Base-by-base conservation (phyloP, 2,797 vertebrate genomes). In the Orientallactaga sibirica region DNA sequence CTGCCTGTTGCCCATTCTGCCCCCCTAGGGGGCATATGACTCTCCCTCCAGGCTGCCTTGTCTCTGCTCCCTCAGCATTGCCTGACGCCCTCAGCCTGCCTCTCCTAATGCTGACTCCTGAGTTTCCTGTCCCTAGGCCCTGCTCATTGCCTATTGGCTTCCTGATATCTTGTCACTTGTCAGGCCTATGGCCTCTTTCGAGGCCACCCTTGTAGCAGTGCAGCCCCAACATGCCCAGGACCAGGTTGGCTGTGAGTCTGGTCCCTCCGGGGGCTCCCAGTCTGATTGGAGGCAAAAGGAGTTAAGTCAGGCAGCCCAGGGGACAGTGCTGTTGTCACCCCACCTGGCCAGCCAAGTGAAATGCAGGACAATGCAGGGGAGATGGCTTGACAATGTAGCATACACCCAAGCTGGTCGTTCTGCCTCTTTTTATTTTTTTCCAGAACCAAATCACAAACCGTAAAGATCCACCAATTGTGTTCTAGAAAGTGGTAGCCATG, bases 401-500 rank as follows among this genome's bases (percentile, higher is more conserved):
- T 85, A 94, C 92, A 89, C 87, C 83, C 91, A 94, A 88, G 67
- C 92, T 88, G 84, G 37, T 91, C 84, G 95, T 91, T 96, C 37
- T 96, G 88, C 52, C 37, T 86, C 66, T 41, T 86, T 80, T 84
- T 80, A 62, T 71, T 71, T 67, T 16, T 1, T 27, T 81, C 91
- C 84, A 95, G 95, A 97, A 97, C 91, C 95, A 97, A 96, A 94
- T 95, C 90, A 95, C 80, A 97, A 98, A 96, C 97, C 68, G 12
- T 92, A 91, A 91, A 96, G 97, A 97, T 97, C 97, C 96, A 96
- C 97, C 95, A 97, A 96, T 93, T 37, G n/a, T 97, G 92, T 97
- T 97, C 97, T 96, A 96, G 96, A 98, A 97, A 97, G 93, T 96
- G 19, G 98, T 98, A 96, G 96, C 95, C 94, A 98, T 98, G 96